Base-by-base conservation (phyloP, 2,888 invertebrate species). In the Lutraria lutraria region DNA sequence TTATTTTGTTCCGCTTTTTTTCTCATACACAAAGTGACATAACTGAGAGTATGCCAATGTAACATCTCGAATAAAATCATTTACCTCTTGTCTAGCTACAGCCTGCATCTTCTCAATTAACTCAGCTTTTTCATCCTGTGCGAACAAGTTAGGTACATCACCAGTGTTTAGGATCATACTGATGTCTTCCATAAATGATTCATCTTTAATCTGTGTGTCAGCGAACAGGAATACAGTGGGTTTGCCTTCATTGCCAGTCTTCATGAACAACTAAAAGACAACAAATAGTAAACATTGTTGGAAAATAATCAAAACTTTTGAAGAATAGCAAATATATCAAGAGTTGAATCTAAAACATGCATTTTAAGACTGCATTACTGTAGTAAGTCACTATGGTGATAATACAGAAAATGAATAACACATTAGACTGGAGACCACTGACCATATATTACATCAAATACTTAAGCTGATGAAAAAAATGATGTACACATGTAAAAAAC, bases 151-250 rank as follows among this genome's bases (percentile, higher is more conserved):
- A n/a, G 97, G 97, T 25, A 97, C 96, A 91, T 97, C 97, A 6
- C 97, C 97, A 12, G 96, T 96, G 93, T 97, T 97, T 21, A 97
- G 95, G 86, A 97, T 96, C 96, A 97, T 97, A 92, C 96, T 96
- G 85, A 97, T 96, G 93, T 97, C 97, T 92, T 97, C 97, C 96
- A 97, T 96, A 91, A 97, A 97, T 3, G 96, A 95, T 90, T 97
- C 97, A 90, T 96, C 96, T 91, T 96, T 96, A 87, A 97, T 97
- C 93, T 97, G 97, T 84, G 96, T 96, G 94, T 97, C 97, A 43
- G 96, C 95, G 94, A 97, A 97, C 90, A 97, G 94, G 94, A 97
- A 97, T 68, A 96, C 96, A 10, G 96, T 96, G 10, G 95, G 95
- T 88, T 96, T 96, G 21, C 96, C 96, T 85, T 96, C 97, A 85